Base-by-base conservation (phyloP, 2,888 invertebrate species). In the Drosophila hamatofila region DNA sequence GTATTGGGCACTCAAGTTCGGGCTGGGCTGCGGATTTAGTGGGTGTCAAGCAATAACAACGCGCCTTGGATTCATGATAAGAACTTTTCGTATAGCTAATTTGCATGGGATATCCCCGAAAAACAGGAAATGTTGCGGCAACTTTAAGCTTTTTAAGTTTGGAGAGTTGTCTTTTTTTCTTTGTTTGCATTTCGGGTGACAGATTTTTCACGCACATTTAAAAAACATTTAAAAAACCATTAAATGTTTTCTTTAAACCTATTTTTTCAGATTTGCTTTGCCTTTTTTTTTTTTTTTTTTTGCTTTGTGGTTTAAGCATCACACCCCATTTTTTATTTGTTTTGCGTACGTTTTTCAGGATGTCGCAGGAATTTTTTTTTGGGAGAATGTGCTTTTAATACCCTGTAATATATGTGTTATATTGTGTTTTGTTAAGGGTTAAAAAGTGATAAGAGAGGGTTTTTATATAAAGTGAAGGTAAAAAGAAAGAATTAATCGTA, bases 161-260 rank as follows among this genome's bases (percentile, higher is more conserved):
- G 11, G 35, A 16, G 33, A 27, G 7, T 27, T 18, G 2, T 37
- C 3, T 37, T 35, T 23, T n/a, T 55, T 27, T 42, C 41, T 27
- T 55, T 55, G 18, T 55, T 44, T 30, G 25, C 16, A 0, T 27
- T 21, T 16, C 37, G 25, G 75, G 51, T 77, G 82, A 88, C 78
- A 73, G 73, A 89, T 89, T 89, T 74, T 83, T 72, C 77, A 83
- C 74, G 87, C 89, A 76, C 80, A 81, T 85, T 91, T 91, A 91
- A 90, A 91, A 90, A 91, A 81, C 92, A 86, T 90, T 91, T 91
- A 91, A 91, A 91, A 90, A 87, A 79, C 85, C 90, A 91, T 91
- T 91, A 90, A 86, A 88, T 82, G 72, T 82, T 83, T 78, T 78
- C 72, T 51, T 66, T 64, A 69, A 68, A 27, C 37, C 27, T 44